phyloP scores from a whole-genome alignment of 1,140 invertebrate species.

The Nilaparvata lugens region DNA sequence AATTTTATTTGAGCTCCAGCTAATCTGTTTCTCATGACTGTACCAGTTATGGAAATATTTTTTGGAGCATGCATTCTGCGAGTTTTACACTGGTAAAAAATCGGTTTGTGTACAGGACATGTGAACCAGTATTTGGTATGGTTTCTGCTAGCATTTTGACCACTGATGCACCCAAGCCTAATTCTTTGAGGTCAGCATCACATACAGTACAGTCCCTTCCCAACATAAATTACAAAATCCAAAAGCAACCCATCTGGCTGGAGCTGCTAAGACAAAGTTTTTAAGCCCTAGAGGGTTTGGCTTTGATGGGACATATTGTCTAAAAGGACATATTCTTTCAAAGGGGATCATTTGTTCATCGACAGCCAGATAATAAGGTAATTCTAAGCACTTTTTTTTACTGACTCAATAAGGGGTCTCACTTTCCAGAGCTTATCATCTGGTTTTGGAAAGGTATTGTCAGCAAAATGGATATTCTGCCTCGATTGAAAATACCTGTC shows the following conservation, averaged over 20 bases:
- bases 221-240: too few species aligned
- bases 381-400: too few species aligned
- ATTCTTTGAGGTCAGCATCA: too few species aligned
- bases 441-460: too few species aligned
- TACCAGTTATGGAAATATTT: constrained; percentile 9
- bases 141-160: background rate
- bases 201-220: too few species aligned
- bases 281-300: constrained; percentile 18
- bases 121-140: constrained; percentile 15
- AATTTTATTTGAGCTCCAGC: background rate
- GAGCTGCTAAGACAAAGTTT: constrained; percentile 18
- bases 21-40: constrained; percentile 5
- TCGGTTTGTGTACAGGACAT: constrained; percentile 22
- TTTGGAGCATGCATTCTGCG: background rate
- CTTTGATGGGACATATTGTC: constrained; percentile 11
- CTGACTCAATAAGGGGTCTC: too few species aligned
- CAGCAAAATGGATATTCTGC: too few species aligned
- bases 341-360: too few species aligned
- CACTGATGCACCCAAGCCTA: constrained; percentile 18
- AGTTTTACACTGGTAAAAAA: constrained; percentile 19
- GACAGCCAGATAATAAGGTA: too few species aligned
- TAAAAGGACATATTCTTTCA: too few species aligned
- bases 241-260: constrained; percentile 16
- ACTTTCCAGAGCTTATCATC: too few species aligned
- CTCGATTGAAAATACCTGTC: too few species aligned